Conservation (phyloP, 2,888 invertebrate genomes). For the Acronicta leporina region DNA sequence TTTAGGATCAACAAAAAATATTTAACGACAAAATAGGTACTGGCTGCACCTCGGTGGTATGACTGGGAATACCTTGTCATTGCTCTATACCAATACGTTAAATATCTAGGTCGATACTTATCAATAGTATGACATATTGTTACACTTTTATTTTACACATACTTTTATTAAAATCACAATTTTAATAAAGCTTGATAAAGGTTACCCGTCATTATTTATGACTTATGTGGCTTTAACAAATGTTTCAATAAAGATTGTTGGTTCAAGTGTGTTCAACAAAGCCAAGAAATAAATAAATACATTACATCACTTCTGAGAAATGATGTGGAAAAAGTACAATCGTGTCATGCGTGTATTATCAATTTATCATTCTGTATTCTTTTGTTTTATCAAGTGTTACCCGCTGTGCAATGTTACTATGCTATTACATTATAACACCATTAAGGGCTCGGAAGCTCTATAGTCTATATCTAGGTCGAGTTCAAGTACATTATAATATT, state of each 20-base stretch:
- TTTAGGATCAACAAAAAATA: too few relatives aligned
- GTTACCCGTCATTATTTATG: background rate
- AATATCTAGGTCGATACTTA: slow-evolving; percentile 20
- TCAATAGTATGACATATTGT: background rate
- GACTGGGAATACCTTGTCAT: too few relatives aligned
- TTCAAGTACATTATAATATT: slow-evolving; percentile 43
- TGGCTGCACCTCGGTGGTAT: too few relatives aligned
- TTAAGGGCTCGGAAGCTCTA: slow-evolving; percentile 40
- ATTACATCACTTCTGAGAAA: slow-evolving; percentile 12
- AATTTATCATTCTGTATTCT: background rate
- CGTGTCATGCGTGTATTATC: background rate
- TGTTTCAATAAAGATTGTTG: slow-evolving; percentile 1
- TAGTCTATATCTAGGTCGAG: slow-evolving; percentile 56
- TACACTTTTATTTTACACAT: too few relatives aligned
- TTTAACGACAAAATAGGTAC: too few relatives aligned
- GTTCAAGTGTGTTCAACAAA: slow-evolving; percentile 9
- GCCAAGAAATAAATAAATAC: slow-evolving; percentile 2
- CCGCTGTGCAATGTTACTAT: slow-evolving; percentile 29
- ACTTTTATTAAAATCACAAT: background rate
- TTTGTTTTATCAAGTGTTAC: slow-evolving; percentile 35
- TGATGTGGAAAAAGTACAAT: background rate
- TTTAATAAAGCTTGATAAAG: slow-evolving; percentile 1
- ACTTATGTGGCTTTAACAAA: background rate
- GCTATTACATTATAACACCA: slow-evolving; percentile 35
- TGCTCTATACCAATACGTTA: slow-evolving; percentile 2